Evolutionary conservation across 2,797 vertebrate genomes (phyloP).

Genomic region (Ctenopoma multispine): DNA sequence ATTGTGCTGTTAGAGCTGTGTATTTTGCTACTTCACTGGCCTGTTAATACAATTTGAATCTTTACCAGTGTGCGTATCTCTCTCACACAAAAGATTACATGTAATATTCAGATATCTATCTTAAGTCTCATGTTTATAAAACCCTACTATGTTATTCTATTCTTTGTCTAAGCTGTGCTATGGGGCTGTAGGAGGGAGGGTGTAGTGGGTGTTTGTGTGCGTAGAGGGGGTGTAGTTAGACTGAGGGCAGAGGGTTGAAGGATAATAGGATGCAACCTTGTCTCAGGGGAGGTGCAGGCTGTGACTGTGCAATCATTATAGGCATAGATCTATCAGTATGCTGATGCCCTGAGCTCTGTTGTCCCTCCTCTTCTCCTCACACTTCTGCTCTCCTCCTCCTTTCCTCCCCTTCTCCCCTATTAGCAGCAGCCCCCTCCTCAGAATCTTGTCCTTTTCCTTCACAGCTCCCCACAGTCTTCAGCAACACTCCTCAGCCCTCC

Average conservation of each 20-base stretch:
- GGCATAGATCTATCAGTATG: conserved; percentile 83
- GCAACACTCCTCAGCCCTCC: conserved; percentile 26
- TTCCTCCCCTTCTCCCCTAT: conserved; percentile 15
- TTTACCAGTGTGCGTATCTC: not conserved
- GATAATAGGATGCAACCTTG: conserved; percentile 81
- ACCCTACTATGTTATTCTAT: conserved; percentile 49
- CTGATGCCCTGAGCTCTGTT: conserved; percentile 66
- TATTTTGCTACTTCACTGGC: not conserved
- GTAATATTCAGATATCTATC: conserved; percentile 57
- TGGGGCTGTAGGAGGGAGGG: conserved; percentile 22
- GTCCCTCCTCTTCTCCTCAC: conserved; percentile 42
- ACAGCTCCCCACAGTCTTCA: conserved; percentile 40
- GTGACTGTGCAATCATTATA: conserved; percentile 87
- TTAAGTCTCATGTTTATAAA: conserved; percentile 67
- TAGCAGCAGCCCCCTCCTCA: conserved; percentile 34
- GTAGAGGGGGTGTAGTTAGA: conserved; percentile 29
- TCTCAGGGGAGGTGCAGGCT: conserved; percentile 78
- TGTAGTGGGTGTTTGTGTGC: conserved; percentile 11
- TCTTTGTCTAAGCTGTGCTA: conserved; percentile 70
- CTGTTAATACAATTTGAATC: not conserved
- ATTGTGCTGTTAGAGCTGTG: not conserved
- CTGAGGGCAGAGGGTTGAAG: conserved; percentile 66
- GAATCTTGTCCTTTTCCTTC: conserved; percentile 50
- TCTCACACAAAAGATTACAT: conserved; percentile 46
- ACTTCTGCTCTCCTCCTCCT: conserved; percentile 8